Conservation (phyloP, 2,888 invertebrate genomes). For the Luperina nickerlii region DNA sequence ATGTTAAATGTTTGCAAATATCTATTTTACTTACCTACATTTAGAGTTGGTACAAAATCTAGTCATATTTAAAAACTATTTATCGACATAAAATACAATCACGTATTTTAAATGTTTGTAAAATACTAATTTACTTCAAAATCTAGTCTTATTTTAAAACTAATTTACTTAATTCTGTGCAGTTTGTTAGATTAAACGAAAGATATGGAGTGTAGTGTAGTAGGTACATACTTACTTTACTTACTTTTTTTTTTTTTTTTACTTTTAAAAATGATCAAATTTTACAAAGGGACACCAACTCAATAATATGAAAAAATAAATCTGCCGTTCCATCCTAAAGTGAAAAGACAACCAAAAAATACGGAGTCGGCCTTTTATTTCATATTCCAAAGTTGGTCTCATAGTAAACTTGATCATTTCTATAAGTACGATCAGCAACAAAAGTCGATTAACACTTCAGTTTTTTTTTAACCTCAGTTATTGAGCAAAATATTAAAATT, state of each 20-base stretch:
- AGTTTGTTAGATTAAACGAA: background rate
- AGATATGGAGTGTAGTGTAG: background rate
- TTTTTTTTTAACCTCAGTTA: too few species aligned
- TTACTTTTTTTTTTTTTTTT: too few species aligned
- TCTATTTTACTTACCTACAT: constrained; percentile 15
- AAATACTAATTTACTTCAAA: background rate
- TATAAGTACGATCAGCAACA: background rate
- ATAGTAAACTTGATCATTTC: background rate
- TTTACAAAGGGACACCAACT: background rate
- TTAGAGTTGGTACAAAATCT: background rate
- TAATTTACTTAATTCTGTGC: background rate
- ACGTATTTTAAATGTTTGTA: background rate
- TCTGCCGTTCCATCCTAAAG: background rate
- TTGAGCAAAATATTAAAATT: too few species aligned
- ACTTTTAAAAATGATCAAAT: background rate
- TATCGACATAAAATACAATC: background rate
- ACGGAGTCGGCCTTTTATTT: background rate
- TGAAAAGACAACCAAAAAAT: too few species aligned
- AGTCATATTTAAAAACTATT: background rate
- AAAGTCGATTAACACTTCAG: too few species aligned
- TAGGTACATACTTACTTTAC: too few species aligned
- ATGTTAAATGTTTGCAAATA: constrained; percentile 1
- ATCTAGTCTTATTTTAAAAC: constrained; percentile 1
- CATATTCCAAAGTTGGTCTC: background rate
- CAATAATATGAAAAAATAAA: too few species aligned